Percentiles rank a stretch among this genome's conserved stretches.
These are phyloP conservation scores for Panopea generosa DNA, from an alignment of 2,888 invertebrate genomes.

Conservation along the genomic window DNA sequence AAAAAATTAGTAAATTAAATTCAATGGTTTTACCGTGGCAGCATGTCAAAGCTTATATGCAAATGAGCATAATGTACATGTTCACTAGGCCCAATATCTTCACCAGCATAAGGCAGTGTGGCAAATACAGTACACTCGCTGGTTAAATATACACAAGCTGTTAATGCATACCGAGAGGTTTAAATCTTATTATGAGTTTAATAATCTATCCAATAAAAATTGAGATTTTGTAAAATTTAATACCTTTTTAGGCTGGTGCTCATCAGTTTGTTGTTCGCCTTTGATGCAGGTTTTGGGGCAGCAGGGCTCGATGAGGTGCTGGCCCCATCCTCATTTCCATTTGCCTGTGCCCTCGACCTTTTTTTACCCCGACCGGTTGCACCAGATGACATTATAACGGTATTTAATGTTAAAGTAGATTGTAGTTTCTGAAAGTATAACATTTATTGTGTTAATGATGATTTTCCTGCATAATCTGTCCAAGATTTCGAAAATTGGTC, in stretches of 20 bases:
- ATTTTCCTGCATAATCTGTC: no score
- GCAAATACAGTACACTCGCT: no score
- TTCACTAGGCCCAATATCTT: constrained; percentile 15
- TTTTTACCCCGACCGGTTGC: constrained; percentile 58
- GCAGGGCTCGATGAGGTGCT: constrained; percentile 43
- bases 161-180: no score
- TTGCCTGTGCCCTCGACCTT: constrained; percentile 60
- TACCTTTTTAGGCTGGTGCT: constrained; percentile 72
- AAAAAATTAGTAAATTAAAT: constrained; percentile 10
- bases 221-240: no score
- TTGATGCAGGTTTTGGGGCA: constrained; percentile 49
- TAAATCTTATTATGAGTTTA: no score
- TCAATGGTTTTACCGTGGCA: constrained; percentile 23
- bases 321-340: constrained; percentile 61
- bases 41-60: constrained; percentile 75
- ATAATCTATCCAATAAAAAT: no score
- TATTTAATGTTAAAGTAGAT: no score
- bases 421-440: no score
- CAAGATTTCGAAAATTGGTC: no score
- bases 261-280: constrained; percentile 64
- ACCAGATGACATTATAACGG: constrained; percentile 39
- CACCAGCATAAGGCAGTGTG: background rate
- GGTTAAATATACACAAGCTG: no score
- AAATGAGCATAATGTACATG: constrained; percentile 66
- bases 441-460: no score